Base-by-base conservation (phyloP, 2,888 invertebrate species). In the Prostheceraeus crozeri region DNA sequence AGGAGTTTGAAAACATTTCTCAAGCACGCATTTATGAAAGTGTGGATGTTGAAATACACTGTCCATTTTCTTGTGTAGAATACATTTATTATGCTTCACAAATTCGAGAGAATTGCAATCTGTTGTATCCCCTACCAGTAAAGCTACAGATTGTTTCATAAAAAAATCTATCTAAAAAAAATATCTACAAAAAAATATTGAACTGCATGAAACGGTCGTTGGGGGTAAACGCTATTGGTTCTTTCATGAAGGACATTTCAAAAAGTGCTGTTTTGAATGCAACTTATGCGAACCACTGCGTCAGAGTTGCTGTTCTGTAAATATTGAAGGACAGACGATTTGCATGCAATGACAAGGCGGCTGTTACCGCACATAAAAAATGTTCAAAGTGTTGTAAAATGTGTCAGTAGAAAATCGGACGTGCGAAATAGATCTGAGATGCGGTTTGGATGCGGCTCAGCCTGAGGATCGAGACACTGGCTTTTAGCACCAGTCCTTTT, bases 201-300 rank as follows among this genome's bases (percentile, higher is more conserved):
- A 19, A 40, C 40, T 40, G 40, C 40, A 4, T 4, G 8, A 4
- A 40, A 8, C 40, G 40, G 21, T 6, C 40, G 6, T 23, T 40
- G 6, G 40, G 40, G 8, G 40, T 40, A 6, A 40, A 40, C 14
- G 8, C 40, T 40, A 40, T 40, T 16, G 40, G 40, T 40, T 40
- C 40, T 40, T 40, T 40, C 14, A 40, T 40, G 40, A 40, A 40
- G 16, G 21, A 6, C 8, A 40, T 40, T 19, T 40, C n/a, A n/a
- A 33, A 10, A 10, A n/a, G 33, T 10, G n/a, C 10, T n/a, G n/a
- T 10, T 33, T n/a, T 33, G 10, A 33, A 33, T n/a, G 10, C 10
- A 33, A 33, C n/a, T 11, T 33, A 33, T 33, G n/a, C 33, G 10
- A 33, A 33, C 33, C 33, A 33, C n/a, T 33, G 33, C 33, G n/a